These are phyloP conservation scores for Pectinophora gossypiella DNA, from an alignment of 1,140 invertebrate genomes.

Conservation along the genomic window DNA sequence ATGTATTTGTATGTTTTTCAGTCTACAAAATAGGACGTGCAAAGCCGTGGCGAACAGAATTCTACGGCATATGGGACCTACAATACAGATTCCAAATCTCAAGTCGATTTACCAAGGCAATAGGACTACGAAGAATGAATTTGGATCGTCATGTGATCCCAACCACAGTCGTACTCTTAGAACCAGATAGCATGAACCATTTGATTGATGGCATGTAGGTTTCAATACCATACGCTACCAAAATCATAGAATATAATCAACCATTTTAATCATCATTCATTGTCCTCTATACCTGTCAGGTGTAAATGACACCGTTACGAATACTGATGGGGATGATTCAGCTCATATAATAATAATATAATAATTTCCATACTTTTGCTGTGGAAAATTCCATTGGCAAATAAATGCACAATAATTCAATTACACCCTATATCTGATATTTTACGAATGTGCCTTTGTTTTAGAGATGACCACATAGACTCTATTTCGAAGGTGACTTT, in stretches of 20 bases:
- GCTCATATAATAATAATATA: too few relatives aligned
- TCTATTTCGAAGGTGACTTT: conserved; percentile 80
- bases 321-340: too few relatives aligned
- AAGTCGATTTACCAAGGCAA: conserved; percentile 2
- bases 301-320: too few relatives aligned
- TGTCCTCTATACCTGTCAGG: too few relatives aligned
- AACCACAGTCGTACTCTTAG: conserved; percentile 74
- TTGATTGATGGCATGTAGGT: conserved; percentile 76
- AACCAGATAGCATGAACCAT: conserved; percentile 78
- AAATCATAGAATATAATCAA: too few relatives aligned
- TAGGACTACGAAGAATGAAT: conserved; percentile 54
- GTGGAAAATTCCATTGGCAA: too few relatives aligned
- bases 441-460: conserved; percentile 13
- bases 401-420: too few relatives aligned
- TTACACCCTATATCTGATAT: not conserved
- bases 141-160: conserved; percentile 53
- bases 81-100: conserved; percentile 30
- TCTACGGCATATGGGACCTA: conserved; percentile 44
- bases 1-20: too few relatives aligned
- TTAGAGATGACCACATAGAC: conserved; percentile 77
- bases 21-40: conserved; percentile 45
- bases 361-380: too few relatives aligned
- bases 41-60: conserved; percentile 33
- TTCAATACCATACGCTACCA: too few relatives aligned
- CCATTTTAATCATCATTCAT: too few relatives aligned